Evolutionary conservation across 2,888 invertebrate species (phyloP), one percentile per base, ranked within the genome.

Genomic region (Diogma glabrata): DNA sequence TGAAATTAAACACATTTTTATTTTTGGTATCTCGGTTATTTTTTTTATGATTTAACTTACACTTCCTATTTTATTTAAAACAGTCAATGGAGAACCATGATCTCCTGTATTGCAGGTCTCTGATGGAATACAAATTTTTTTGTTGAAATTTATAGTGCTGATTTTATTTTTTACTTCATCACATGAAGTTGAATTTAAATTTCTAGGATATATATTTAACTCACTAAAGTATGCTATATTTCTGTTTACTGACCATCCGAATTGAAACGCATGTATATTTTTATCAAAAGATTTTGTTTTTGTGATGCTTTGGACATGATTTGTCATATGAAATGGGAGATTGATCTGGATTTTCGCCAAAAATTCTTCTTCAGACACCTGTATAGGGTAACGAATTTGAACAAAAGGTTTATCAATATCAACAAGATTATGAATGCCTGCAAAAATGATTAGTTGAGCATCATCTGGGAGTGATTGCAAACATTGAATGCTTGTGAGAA

Each of bases 91-190:
- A 2, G 43, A 43, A 5, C 43, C 43, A 43, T 43, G 43, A 43
- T 43, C 43, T n/a, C 43, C 43, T 3, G 43, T 43, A n/a, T 43
- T 43, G 43, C 43, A 43, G n/a, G 43, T 23, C n/a, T n/a, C 22
- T 7, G 43, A 43, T n/a, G 43, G 43, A 14, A 23, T 23, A 43
- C 43, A 43, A 22, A 43, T 43, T 43, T 43, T 43, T n/a, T n/a
- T n/a, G n/a, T n/a, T n/a, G n/a, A n/a, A n/a, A n/a, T n/a, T n/a
- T n/a, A n/a, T n/a, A n/a, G n/a, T n/a, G n/a, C n/a, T n/a, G n/a
- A n/a, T n/a, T n/a, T n/a, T n/a, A n/a, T n/a, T n/a, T n/a, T n/a
- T n/a, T n/a, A n/a, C n/a, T n/a, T n/a, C n/a, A n/a, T n/a, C n/a
- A n/a, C n/a, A n/a, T n/a, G n/a, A n/a, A n/a, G 43, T 22, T 14